These are phyloP conservation scores for Lordiphosa fenestrarum DNA, from an alignment of 2,888 invertebrate species.

Conservation along the genomic window DNA sequence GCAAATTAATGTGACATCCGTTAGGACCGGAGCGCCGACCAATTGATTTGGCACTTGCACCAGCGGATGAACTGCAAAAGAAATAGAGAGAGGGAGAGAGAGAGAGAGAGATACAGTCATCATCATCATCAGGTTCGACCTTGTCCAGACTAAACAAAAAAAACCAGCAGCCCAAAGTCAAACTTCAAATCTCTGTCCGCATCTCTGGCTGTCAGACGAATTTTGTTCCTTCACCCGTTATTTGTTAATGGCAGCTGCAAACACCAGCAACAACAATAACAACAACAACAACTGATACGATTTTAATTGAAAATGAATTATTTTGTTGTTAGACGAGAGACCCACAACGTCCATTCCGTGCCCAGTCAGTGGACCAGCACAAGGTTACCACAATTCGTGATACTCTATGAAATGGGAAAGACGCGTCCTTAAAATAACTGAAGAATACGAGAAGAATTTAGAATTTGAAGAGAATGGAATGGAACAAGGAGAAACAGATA, in stretches of 20 bases:
- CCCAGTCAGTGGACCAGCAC: not conserved
- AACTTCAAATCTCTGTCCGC: slow-evolving; percentile 26
- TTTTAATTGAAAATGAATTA: slow-evolving; percentile 80
- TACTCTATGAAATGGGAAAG: not conserved
- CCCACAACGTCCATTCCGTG: slow-evolving; percentile 14
- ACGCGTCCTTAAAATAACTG: too few species aligned
- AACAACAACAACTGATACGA: slow-evolving; percentile 62
- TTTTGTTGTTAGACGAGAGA: slow-evolving; percentile 67
- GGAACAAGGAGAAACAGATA: too few species aligned
- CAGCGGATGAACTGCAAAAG: slow-evolving; percentile 90
- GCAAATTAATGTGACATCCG: slow-evolving; percentile 91
- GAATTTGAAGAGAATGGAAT: too few species aligned
- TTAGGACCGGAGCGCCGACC: slow-evolving; percentile 92
- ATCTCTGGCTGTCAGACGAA: slow-evolving; percentile 4
- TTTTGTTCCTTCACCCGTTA: slow-evolving; percentile 9
- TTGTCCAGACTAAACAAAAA: slow-evolving; percentile 10
- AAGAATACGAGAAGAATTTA: too few species aligned
- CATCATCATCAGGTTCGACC: slow-evolving; percentile 32
- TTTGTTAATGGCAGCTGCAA: slow-evolving; percentile 44
- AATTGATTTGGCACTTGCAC: slow-evolving; percentile 96
- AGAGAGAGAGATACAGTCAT: slow-evolving; percentile 5
- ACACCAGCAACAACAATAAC: slow-evolving; percentile 13
- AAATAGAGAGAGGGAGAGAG: slow-evolving; percentile 4
- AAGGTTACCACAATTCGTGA: not conserved
- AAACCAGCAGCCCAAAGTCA: slow-evolving; percentile 17